Percentiles rank a stretch among this genome's conserved stretches.
Conservation (phyloP, 2,113 vertebrate species). For the Donacobius atricapilla region DNA sequence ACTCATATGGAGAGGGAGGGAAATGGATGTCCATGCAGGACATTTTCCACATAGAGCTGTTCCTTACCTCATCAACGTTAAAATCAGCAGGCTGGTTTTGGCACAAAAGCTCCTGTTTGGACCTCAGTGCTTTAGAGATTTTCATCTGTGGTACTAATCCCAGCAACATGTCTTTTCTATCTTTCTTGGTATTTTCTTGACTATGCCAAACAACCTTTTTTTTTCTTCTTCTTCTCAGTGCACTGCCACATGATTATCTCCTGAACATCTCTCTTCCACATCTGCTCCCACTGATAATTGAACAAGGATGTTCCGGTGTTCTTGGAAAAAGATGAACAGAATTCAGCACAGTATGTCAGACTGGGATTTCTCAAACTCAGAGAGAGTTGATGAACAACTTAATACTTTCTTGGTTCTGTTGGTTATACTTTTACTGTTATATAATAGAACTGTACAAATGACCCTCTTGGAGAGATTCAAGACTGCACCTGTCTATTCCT, state of each 20-base stretch:
- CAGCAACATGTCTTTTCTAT: not conserved
- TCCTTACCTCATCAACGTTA: not conserved
- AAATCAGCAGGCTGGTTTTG: not conserved
- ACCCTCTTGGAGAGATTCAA: not conserved
- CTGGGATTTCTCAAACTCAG: not conserved
- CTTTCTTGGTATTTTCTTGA: not conserved
- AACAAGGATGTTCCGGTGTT: not conserved
- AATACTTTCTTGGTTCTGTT: not conserved
- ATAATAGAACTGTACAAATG: not conserved
- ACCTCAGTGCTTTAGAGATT: not conserved
- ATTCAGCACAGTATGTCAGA: not conserved
- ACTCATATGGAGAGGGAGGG: not conserved
- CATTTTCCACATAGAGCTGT: not conserved
- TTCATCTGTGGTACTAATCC: not conserved
- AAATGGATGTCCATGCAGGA: not conserved
- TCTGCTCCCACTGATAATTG: not conserved
- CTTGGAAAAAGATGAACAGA: not conserved
- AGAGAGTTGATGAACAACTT: not conserved
- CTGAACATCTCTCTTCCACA: not conserved
- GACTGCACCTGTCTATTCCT: not conserved
- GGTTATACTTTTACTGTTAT: not conserved
- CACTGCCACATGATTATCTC: not conserved
- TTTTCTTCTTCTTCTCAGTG: too few species aligned
- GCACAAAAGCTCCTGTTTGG: not conserved
- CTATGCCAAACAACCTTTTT: not conserved